Percentiles rank a stretch among this genome's conserved stretches.
These are phyloP conservation scores for Notarius quadriscutis DNA, from an alignment of 2,113 vertebrate genomes.

Conservation along the genomic window DNA sequence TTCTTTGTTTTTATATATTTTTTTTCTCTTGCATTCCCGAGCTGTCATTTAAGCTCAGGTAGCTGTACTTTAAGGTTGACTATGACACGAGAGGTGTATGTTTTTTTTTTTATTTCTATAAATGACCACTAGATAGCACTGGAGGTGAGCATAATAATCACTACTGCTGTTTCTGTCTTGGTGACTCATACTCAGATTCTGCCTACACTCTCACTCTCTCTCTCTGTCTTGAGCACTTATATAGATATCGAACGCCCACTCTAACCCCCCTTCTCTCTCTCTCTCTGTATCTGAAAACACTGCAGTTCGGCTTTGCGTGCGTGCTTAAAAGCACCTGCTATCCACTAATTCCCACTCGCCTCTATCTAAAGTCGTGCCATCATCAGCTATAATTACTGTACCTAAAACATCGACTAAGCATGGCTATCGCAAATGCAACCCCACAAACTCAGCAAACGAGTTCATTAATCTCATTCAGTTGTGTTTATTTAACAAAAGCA, in stretches of 20 bases:
- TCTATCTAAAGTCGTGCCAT: constrained; percentile 8
- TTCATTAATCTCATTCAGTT: constrained; percentile 24
- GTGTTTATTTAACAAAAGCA: neutral
- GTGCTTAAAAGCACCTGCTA: constrained; percentile 35
- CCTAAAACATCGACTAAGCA: constrained; percentile 24
- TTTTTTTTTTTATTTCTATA: neutral
- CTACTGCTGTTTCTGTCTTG: constrained; percentile 23
- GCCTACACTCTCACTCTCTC: constrained; percentile 26
- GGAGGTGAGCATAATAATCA: constrained; percentile 12
- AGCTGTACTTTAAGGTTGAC: neutral
- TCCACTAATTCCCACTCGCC: constrained; percentile 2
- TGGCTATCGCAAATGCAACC: constrained; percentile 1
- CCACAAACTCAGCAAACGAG: constrained; percentile 5
- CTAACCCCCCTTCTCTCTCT: neutral
- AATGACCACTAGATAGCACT: constrained; percentile 42
- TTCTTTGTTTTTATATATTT: neutral
- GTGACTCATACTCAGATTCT: constrained; percentile 48
- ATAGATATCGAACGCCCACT: constrained; percentile 34
- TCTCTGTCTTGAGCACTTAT: constrained; percentile 24
- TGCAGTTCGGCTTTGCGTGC: neutral
- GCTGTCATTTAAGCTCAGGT: neutral
- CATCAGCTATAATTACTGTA: constrained; percentile 30
- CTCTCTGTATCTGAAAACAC: constrained; percentile 10
- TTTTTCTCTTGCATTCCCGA: neutral
- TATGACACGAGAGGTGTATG: neutral